Conservation (phyloP, 2,888 invertebrate species). For the Chymomyza fuscimana region DNA sequence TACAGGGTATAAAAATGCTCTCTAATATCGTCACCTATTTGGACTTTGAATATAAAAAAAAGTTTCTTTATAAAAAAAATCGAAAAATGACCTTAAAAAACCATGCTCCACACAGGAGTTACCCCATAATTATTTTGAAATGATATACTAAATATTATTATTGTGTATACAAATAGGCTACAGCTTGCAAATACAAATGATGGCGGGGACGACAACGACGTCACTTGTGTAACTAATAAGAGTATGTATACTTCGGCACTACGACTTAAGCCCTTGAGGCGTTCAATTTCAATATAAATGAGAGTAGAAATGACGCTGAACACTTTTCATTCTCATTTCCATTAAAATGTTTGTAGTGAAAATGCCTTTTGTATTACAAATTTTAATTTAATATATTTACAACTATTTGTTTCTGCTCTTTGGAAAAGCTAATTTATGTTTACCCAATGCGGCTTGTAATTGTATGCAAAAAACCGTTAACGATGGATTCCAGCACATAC, state of each 20-base stretch:
- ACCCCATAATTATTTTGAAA: no score
- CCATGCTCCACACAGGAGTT: no score
- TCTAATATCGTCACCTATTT: no score
- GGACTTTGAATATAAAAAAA: no score
- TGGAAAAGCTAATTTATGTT: slow-evolving; percentile 71
- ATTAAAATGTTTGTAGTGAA: slow-evolving; percentile 56
- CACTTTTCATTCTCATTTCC: slow-evolving; percentile 49
- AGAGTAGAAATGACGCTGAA: slow-evolving; percentile 6
- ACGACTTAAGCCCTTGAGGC: not conserved
- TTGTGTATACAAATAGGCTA: no score
- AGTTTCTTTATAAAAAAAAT: no score
- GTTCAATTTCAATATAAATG: slow-evolving; percentile 22
- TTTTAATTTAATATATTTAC: slow-evolving; percentile 64
- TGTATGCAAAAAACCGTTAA: slow-evolving; percentile 70
- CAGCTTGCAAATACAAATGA: no score
- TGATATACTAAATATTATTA: no score
- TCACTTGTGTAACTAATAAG: not conserved
- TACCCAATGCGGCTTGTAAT: slow-evolving; percentile 72
- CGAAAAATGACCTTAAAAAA: no score
- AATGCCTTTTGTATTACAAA: slow-evolving; percentile 67
- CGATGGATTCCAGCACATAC: slow-evolving; percentile 36
- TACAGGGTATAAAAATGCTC: no score
- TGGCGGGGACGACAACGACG: no score
- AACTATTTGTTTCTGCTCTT: slow-evolving; percentile 21
- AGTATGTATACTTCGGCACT: not conserved